Evolutionary conservation across 2,113 vertebrate species (phyloP).

Genomic region (Campylomormyrus tamandua): DNA sequence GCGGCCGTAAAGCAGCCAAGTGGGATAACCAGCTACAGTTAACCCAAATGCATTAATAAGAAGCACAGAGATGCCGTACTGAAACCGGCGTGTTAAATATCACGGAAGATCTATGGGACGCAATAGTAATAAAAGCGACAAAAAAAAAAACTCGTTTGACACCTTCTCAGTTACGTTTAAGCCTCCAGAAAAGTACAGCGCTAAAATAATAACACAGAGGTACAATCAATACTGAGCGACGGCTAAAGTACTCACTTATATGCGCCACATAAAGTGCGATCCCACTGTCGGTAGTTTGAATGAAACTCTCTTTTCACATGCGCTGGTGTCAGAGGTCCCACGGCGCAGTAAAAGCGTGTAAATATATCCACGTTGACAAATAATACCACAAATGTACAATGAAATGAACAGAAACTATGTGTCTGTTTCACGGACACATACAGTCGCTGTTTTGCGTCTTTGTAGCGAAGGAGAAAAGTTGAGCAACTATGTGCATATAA

Average conservation of each 20-base stretch:
- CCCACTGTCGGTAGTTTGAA: background rate
- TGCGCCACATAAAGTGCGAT: background rate
- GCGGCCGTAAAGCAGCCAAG: background rate
- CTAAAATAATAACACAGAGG: background rate
- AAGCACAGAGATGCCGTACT: background rate
- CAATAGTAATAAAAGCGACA: background rate
- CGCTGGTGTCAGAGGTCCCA: background rate
- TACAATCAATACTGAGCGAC: background rate
- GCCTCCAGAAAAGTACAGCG: background rate
- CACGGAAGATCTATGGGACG: background rate
- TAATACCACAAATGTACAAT: background rate
- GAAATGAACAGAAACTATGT: background rate
- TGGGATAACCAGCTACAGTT: background rate
- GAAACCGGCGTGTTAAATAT: background rate
- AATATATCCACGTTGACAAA: background rate
- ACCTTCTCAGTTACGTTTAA: background rate
- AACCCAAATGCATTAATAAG: background rate
- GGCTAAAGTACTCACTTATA: background rate
- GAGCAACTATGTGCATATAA: constrained; percentile 6
- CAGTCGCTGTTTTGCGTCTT: background rate
- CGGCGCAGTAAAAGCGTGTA: background rate
- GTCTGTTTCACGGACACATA: background rate
- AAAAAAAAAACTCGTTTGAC: background rate
- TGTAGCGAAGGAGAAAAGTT: background rate
- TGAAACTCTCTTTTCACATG: background rate